Percentiles rank a stretch among this genome's conserved stretches.
These are phyloP conservation scores for Diadema setosum DNA, from an alignment of 35 echinoderm and acorn worm species.

Conservation along the genomic window DNA sequence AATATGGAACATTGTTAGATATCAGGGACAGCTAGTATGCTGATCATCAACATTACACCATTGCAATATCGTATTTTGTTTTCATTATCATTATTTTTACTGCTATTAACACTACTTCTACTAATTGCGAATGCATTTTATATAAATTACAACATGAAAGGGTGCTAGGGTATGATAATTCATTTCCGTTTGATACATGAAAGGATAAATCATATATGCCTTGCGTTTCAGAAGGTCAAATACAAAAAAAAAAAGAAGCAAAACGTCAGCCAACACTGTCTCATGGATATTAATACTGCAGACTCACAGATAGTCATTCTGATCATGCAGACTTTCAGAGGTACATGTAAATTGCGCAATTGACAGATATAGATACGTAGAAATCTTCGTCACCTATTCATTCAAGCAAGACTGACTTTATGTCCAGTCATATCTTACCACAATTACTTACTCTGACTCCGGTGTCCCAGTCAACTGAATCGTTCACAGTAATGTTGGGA, in stretches of 20 bases:
- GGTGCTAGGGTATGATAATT: background rate
- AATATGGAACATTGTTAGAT: background rate
- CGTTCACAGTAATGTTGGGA: background rate
- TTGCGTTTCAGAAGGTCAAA: too few species aligned
- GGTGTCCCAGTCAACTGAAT: background rate
- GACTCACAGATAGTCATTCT: too few species aligned
- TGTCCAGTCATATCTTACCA: background rate
- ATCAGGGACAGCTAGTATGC: too few species aligned
- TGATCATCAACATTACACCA: too few species aligned
- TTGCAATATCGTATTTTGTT: background rate
- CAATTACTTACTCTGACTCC: background rate
- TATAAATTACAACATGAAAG: background rate
- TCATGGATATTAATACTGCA: too few species aligned
- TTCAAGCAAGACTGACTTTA: background rate
- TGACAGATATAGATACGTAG: background rate
- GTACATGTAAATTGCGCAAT: too few species aligned
- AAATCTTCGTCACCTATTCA: background rate
- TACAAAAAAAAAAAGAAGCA: too few species aligned
- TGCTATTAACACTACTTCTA: background rate
- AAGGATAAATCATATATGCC: too few species aligned
- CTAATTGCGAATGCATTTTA: background rate
- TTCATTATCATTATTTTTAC: background rate
- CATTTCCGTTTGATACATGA: too few species aligned
- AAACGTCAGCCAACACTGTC: too few species aligned
- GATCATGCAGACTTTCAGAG: too few species aligned